Base-by-base conservation (phyloP, 2,888 invertebrate species). In the Dynastes tityus region DNA sequence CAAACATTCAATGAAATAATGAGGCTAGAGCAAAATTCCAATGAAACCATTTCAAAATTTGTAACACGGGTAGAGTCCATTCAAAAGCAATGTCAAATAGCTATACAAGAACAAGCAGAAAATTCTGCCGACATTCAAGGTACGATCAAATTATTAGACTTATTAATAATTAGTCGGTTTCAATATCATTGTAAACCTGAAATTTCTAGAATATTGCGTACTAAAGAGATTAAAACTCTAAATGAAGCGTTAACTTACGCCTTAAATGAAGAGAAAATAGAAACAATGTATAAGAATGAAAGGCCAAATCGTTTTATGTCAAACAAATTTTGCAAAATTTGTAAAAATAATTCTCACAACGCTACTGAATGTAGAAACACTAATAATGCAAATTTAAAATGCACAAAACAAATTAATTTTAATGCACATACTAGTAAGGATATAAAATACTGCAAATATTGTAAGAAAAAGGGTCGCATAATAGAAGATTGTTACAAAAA, bases 171-270 rank as follows among this genome's bases (percentile, higher is more conserved):
- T 84, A 64, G 84, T 83, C 63, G 84, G 84, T 73, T 86, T 85
- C 65, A 65, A 6, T 65, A 65, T 40, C 65, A 65, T 22, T 65
- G 65, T n/a, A 65, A 65, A 40, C n/a, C 65, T 8, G 58, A 65
- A 40, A 65, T 65, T n/a, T 65, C 65, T 11, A 6, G 40, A 13
- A 40, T 65, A 37, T 65, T 65, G 37, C 37, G 40, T 13, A 37
- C 85, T 6, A 84, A 84, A 81, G 84, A 81, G 81, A 84, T 83
- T 6, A 70, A 53, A 29, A 78, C 79, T 1, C 79, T 85, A 27
- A 83, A 84, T 78, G 84, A 85, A 9, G 84, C 85, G 0, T 80
- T 86, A n/a, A 82, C 84, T 55, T 80, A 82, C 11, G 84, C 84
- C 0, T 73, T 83, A 70, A 83, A 82, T 0, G 84, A 85, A 82